Conservation (phyloP, 2,888 invertebrate genomes). For the Idaea dimidiata region DNA sequence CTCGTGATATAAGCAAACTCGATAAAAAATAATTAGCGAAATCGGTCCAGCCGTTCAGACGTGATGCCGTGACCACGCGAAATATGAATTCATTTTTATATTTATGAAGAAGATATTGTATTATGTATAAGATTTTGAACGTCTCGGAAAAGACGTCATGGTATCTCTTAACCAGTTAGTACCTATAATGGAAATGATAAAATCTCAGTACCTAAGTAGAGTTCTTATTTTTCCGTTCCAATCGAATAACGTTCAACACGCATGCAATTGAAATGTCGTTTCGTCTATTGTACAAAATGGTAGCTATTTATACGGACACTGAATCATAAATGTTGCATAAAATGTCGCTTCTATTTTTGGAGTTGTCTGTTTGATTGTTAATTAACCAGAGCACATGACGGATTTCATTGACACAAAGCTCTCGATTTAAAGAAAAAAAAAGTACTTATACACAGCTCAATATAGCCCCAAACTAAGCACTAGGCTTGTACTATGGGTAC, state of each 20-base stretch:
- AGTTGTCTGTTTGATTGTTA: neutral
- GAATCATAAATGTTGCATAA: neutral
- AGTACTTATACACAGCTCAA: too few species aligned
- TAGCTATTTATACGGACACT: neutral
- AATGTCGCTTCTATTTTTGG: neutral
- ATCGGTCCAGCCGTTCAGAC: too few species aligned
- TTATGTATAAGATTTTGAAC: too few species aligned
- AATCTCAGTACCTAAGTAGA: neutral
- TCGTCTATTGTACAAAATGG: neutral
- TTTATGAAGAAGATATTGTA: too few species aligned
- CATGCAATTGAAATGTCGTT: neutral
- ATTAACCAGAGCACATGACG: neutral
- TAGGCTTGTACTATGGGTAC: too few species aligned
- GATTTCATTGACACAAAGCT: neutral
- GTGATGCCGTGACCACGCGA: too few species aligned
- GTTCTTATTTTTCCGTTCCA: neutral
- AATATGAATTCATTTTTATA: too few species aligned
- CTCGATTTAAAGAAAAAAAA: too few species aligned
- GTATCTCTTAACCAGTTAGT: neutral
- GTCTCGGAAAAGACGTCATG: too few species aligned
- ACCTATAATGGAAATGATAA: neutral
- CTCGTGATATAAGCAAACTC: too few species aligned
- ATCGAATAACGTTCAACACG: slow-evolving; percentile 4
- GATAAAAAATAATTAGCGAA: too few species aligned
- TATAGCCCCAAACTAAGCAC: too few species aligned